Conservation (phyloP, 2,888 invertebrate species). For the Drosophila demipolita region DNA sequence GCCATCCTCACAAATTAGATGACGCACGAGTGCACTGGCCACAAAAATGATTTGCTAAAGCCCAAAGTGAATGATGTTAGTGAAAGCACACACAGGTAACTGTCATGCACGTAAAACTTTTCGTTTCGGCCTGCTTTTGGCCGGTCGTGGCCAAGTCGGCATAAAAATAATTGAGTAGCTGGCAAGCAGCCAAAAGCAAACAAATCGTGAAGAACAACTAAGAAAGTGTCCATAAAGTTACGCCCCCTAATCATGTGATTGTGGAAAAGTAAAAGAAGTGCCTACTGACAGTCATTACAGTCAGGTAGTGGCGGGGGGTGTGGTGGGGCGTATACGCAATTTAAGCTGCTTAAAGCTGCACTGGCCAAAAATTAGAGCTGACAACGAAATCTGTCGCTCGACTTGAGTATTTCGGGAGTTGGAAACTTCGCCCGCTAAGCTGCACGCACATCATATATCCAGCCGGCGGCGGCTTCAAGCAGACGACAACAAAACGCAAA, state of each 20-base stretch:
- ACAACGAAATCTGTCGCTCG: constrained; percentile 54
- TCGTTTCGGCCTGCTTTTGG: constrained; percentile 1
- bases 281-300: constrained; percentile 42
- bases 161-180: constrained; percentile 72
- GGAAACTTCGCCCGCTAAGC: constrained; percentile 61
- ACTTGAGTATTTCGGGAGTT: constrained; percentile 38
- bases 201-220: neutral
- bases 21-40: constrained; percentile 75
- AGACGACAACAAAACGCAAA: constrained; percentile 34
- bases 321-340: constrained; percentile 65
- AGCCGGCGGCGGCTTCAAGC: constrained; percentile 14
- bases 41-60: constrained; percentile 68
- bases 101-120: constrained; percentile 50
- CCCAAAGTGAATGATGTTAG: neutral
- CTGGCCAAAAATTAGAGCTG: constrained; percentile 53
- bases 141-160: constrained; percentile 48
- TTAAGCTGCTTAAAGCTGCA: constrained; percentile 70
- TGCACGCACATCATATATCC: constrained; percentile 70
- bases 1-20: constrained; percentile 61
- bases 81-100: constrained; percentile 22
- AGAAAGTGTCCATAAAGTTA: constrained; percentile 19
- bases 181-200: constrained; percentile 7
- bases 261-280: constrained; percentile 64
- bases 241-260: constrained; percentile 23
- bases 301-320: constrained; percentile 23